Evolutionary conservation across 2,113 vertebrate species (phyloP), one percentile per base, ranked within the genome.

Genomic region (Dunckerocampus dactyliophorus): DNA sequence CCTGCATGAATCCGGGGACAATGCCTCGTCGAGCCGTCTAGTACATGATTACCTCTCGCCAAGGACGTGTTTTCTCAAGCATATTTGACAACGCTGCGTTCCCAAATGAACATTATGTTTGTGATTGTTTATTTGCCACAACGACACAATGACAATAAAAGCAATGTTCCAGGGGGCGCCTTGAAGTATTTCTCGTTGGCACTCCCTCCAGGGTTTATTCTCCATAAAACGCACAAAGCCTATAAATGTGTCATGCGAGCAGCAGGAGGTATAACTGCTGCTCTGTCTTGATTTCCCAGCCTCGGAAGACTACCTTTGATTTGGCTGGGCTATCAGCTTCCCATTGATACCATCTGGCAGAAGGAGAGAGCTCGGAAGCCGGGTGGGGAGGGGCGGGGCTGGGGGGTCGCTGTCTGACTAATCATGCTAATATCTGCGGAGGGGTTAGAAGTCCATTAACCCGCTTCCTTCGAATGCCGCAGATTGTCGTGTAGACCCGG

Each of bases 361-460:
- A 58, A 74, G 68, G 39, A 46, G 75, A 73, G 57, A 79, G 67
- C 58, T 8, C 11, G 42, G 17, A 69, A 75, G 75, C 56, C 24
- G 39, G 28, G 49, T 54, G 28, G 69, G 66, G 63, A 72, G 39
- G 39, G 74, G 62, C 52, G 46, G 11, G 49, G 74, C 67, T 13
- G 39, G 61, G 17, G 10, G n/a, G 70, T 49, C 8, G 14, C 72
- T 80, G 81, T 85, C 81, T 77, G 83, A 90, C 87, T 82, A 88
- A 87, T 88, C 85, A 84, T 83, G 75, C 66, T 83, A 83, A 87
- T 88, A 80, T 79, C 69, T 55, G 60, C 77, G 66, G 82, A 88
- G 81, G 71, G 78, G 81, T 82, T 86, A 81, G 80, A 84, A 78
- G 85, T 88, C 82, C 82, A 88, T 88, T 89, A 89, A 85, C 83